Conservation (phyloP, 2,888 invertebrate species). For the Camponotus fellah region DNA sequence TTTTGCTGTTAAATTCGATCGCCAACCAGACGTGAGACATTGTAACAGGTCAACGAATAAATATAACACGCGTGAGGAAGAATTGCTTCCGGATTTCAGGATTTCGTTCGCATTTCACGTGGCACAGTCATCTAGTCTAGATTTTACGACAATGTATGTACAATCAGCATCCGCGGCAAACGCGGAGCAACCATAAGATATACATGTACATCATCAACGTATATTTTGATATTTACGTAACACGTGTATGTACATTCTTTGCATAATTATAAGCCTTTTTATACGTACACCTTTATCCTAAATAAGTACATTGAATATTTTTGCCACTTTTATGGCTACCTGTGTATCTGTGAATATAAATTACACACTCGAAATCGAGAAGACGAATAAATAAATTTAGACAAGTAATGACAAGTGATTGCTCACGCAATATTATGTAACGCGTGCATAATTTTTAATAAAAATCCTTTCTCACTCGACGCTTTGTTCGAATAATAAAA, state of each 20-base stretch:
- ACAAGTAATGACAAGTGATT: not conserved
- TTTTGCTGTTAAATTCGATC: slow-evolving; percentile 2
- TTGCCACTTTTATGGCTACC: slow-evolving; percentile 11
- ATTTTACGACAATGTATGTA: slow-evolving; percentile 42
- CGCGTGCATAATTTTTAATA: not conserved
- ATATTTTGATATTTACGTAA: slow-evolving; percentile 47
- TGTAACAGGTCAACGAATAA: not conserved
- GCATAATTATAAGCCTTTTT: slow-evolving; percentile 39
- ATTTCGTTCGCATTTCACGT: slow-evolving; percentile 29
- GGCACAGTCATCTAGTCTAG: slow-evolving; percentile 54
- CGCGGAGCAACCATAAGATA: not conserved
- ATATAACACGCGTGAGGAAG: slow-evolving; percentile 9
- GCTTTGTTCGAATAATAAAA: slow-evolving; percentile 20
- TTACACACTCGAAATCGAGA: slow-evolving; percentile 10
- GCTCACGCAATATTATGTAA: not conserved
- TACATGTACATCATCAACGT: slow-evolving; percentile 4
- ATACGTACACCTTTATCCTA: slow-evolving; percentile 30
- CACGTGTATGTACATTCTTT: slow-evolving; percentile 41
- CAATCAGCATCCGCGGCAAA: slow-evolving; percentile 14
- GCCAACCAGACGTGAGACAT: not conserved
- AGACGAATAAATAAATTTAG: slow-evolving; percentile 17
- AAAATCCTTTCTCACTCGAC: slow-evolving; percentile 9
- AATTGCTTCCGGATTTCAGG: slow-evolving; percentile 10
- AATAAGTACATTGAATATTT: slow-evolving; percentile 33
- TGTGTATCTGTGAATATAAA: slow-evolving; percentile 23